Evolutionary conservation across 2,888 invertebrate genomes (phyloP).

Genomic region (Chrysina gloriosa): DNA sequence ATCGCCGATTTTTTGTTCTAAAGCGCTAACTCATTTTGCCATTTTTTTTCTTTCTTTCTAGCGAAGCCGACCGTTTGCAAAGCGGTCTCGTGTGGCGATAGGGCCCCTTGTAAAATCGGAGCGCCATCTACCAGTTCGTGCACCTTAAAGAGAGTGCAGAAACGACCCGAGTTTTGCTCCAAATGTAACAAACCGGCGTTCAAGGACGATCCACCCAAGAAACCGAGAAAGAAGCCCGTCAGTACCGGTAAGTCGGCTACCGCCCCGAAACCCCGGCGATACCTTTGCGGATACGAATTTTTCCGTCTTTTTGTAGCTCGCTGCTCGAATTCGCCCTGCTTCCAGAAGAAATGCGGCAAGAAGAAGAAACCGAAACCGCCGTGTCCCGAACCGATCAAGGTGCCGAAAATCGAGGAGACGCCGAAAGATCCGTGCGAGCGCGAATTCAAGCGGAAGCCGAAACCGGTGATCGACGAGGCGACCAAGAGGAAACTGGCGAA

Average conservation of each 20-base stretch:
- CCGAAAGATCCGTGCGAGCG: not conserved
- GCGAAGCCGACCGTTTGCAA: constrained; percentile 15
- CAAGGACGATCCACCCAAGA: not conserved
- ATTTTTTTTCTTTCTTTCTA: not conserved
- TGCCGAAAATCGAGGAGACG: not conserved
- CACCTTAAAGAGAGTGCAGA: not conserved
- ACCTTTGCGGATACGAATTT: not conserved
- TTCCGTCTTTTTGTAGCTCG: too few relatives aligned
- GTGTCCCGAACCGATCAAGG: not conserved
- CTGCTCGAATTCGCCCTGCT: not conserved
- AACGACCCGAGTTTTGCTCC: not conserved
- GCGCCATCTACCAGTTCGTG: too few relatives aligned
- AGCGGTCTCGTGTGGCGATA: not conserved
- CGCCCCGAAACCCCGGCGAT: too few relatives aligned
- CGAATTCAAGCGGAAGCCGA: not conserved
- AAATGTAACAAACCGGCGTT: not conserved
- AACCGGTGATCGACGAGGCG: constrained; percentile 11
- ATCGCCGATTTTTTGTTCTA: not conserved
- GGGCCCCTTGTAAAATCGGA: too few relatives aligned
- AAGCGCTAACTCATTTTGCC: too few relatives aligned
- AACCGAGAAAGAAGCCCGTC: not conserved
- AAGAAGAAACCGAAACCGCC: constrained; percentile 21
- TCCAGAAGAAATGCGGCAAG: constrained; percentile 18
- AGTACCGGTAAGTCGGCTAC: constrained; percentile 2
- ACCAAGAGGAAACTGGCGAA: not conserved